Conservation (phyloP, 1,140 invertebrate species). For the Mactra quadrangularis region DNA sequence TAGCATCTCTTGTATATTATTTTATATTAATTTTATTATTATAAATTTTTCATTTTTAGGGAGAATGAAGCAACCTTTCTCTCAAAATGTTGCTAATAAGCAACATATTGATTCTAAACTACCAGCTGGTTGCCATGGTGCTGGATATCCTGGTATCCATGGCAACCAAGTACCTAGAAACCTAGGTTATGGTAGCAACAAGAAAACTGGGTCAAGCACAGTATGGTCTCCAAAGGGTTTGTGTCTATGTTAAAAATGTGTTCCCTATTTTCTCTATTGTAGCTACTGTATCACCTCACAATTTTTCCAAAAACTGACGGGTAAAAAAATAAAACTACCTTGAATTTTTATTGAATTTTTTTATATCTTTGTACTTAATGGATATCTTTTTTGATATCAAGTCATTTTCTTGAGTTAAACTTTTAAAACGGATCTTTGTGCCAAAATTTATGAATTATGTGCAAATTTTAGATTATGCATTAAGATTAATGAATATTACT, state of each 20-base stretch:
- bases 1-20: no score
- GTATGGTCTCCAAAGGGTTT: conserved; percentile 61
- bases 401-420: no score
- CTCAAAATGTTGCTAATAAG: conserved; percentile 29
- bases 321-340: background rate
- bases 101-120: conserved; percentile 32
- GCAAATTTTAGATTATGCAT: no score
- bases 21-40: background rate
- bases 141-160: conserved; percentile 27
- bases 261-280: conserved; percentile 11
- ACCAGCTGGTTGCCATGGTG: conserved; percentile 12
- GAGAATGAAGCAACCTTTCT: conserved; percentile 10
- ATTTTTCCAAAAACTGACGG: conserved; percentile 9
- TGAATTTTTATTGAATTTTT: no score
- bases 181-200: conserved; percentile 21
- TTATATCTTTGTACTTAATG: no score
- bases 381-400: no score
- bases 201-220: conserved; percentile 21
- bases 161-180: conserved; percentile 27
- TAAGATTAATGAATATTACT: no score
- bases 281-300: background rate
- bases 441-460: no score
- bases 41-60: conserved; percentile 18
- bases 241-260: conserved; percentile 29
- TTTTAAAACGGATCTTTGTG: no score